Evolutionary conservation across 2,113 vertebrate genomes (phyloP).

Genomic region (Camelus bactrianus): DNA sequence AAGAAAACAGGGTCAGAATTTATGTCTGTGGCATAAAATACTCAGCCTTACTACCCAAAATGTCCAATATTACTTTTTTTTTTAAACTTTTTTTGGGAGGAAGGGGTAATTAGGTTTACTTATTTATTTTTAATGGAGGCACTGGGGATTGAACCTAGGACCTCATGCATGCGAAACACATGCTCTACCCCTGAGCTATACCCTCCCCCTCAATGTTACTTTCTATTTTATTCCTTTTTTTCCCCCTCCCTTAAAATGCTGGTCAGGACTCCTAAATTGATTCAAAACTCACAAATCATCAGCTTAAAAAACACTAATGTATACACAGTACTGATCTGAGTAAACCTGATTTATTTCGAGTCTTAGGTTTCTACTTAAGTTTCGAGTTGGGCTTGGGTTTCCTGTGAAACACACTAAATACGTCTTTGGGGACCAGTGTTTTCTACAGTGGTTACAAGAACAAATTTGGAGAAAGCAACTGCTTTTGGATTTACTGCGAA

Average conservation of each 20-base stretch:
- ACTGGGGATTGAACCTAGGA: too few species aligned
- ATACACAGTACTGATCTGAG: neutral
- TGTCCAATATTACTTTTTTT: too few species aligned
- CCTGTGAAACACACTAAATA: neutral
- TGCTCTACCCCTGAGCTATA: too few species aligned
- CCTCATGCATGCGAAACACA: too few species aligned
- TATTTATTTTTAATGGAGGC: too few species aligned
- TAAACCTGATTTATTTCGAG: neutral
- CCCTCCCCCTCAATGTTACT: neutral
- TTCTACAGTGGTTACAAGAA: neutral
- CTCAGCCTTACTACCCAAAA: neutral
- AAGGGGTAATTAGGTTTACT: too few species aligned
- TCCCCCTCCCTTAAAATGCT: neutral
- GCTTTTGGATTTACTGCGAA: neutral
- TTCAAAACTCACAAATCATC: neutral
- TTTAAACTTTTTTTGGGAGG: neutral
- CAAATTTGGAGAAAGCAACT: neutral
- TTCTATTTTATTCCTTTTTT: neutral
- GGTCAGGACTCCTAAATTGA: neutral
- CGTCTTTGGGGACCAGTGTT: neutral
- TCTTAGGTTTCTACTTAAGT: neutral
- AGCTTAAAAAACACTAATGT: neutral
- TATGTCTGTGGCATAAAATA: neutral
- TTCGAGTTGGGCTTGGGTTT: neutral
- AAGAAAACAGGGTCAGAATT: neutral